A percentile compares a stretch with the other conserved stretches of the same genome.
Conservation (phyloP, 2,797 vertebrate genomes). For the Lutjanus argentimaculatus region DNA sequence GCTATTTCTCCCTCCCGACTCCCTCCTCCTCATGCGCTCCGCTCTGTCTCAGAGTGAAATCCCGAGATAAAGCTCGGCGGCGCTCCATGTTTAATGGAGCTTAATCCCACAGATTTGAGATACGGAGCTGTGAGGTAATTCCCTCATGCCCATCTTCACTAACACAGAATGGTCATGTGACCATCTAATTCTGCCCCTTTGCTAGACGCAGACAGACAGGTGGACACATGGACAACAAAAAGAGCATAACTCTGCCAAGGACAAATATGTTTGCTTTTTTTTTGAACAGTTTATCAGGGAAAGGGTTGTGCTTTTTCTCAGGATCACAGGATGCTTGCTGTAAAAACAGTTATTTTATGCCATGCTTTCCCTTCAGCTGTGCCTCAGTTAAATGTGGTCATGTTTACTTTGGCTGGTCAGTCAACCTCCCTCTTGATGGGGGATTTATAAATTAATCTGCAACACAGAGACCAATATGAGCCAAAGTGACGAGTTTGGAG, state of each 20-base stretch:
- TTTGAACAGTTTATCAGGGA: constrained; percentile 10
- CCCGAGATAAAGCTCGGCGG: constrained; percentile 84
- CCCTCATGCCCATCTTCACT: constrained; percentile 81
- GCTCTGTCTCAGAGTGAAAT: constrained; percentile 84
- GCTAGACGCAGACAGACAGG: constrained; percentile 43
- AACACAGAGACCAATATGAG: constrained; percentile 61
- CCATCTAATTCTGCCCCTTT: constrained; percentile 55
- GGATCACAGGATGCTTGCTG: constrained; percentile 36
- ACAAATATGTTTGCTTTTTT: constrained; percentile 38
- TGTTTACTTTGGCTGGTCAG: constrained; percentile 63
- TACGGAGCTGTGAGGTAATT: constrained; percentile 85
- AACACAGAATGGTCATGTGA: constrained; percentile 74
- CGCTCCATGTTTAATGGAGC: constrained; percentile 88
- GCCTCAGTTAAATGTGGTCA: constrained; percentile 47
- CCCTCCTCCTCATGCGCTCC: constrained; percentile 62
- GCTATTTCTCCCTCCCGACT: constrained; percentile 69
- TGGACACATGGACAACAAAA: constrained; percentile 49
- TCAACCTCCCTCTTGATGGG: constrained; percentile 60
- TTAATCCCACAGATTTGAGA: constrained; percentile 88
- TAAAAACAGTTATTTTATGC: constrained; percentile 37
- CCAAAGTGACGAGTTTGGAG: constrained; percentile 63
- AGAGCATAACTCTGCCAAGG: constrained; percentile 46
- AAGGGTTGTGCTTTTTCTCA: constrained; percentile 19
- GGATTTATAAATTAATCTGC: constrained; percentile 76
- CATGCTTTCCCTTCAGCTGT: constrained; percentile 41